Base-by-base conservation (phyloP, 2,113 vertebrate species). In the Bothrops jararaca region DNA sequence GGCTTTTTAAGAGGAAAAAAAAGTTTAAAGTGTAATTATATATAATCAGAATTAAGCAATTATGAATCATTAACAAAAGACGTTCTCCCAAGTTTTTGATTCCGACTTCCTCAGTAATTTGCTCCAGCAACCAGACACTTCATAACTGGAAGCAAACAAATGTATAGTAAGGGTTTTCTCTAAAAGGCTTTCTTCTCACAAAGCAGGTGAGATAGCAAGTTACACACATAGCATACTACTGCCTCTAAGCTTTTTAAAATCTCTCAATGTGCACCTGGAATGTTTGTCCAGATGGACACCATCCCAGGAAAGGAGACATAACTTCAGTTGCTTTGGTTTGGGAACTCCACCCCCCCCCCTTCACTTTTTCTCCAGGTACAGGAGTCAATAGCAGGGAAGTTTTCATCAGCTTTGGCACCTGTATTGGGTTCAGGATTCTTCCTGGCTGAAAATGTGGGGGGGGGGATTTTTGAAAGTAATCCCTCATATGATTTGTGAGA, bases 51-150 rank as follows among this genome's bases (percentile, higher is more conserved):
- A 10, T 88, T 93, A 90, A 42, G 93, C 7, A 86, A 50, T 80
- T 56, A 1, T 26, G 1, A 87, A 64, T 92, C 58, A 3, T 18
- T 39, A 85, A 42, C 4, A 69, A 26, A 53, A 22, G 18, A 29
- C 1, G 1, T 85, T 80, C 86, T 1, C 85, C 53, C 45, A n/a
- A 93, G 88, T 87, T 57, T 90, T 93, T 1, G 18, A 0, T 18
- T n/a, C 12, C 0, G 18, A 0, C 3, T 42, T 1, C 0, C 1
- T 86, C 1, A 0, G 50, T 53, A 86, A 58, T 89, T 60, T 29
- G 24, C 42, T 80, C 0, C 24, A 0, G 2, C 4, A 0, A 8
- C 1, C 24, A 50, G 2, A 0, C 48, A 39, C 10, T 85, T 85
- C 52, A 34, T 39, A 58, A 54, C n/a, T 92, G 92, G 54, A 90